These are phyloP conservation scores for Ditula angustiorana DNA, from an alignment of 2,888 invertebrate species.

Conservation along the genomic window DNA sequence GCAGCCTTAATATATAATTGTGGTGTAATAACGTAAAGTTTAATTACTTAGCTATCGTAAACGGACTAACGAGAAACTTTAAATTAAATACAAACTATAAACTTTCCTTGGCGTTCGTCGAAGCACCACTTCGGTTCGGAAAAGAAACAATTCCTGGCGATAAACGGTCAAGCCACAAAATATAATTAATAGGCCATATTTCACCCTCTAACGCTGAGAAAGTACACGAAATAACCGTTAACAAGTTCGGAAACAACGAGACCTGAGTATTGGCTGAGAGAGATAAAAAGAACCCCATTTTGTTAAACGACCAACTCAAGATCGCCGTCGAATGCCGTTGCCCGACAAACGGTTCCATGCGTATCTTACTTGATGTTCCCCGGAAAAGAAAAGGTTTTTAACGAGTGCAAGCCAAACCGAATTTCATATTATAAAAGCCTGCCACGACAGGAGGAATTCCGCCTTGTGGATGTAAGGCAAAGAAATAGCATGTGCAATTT, in stretches of 20 bases:
- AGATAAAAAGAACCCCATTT: constrained; percentile 42
- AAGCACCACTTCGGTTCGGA: not conserved
- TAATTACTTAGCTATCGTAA: no score
- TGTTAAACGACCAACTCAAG: constrained; percentile 36
- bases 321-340: constrained; percentile 20
- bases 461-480: no score
- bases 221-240: constrained; percentile 37
- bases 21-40: no score
- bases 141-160: constrained; percentile 32
- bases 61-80: not conserved
- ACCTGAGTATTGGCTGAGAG: constrained; percentile 30
- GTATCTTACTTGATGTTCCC: constrained; percentile 11
- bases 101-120: not conserved
- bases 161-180: constrained; percentile 39
- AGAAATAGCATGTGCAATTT: no score
- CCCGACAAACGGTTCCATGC: constrained; percentile 24
- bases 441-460: no score
- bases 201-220: constrained; percentile 37
- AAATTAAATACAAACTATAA: not conserved
- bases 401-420: no score
- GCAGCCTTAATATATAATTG: no score
- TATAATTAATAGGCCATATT: constrained; percentile 39
- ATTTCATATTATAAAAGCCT: no score
- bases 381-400: no score
- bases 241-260: constrained; percentile 33